Conservation (phyloP, 2,113 vertebrate species). For the Neodon shergylaensis region DNA sequence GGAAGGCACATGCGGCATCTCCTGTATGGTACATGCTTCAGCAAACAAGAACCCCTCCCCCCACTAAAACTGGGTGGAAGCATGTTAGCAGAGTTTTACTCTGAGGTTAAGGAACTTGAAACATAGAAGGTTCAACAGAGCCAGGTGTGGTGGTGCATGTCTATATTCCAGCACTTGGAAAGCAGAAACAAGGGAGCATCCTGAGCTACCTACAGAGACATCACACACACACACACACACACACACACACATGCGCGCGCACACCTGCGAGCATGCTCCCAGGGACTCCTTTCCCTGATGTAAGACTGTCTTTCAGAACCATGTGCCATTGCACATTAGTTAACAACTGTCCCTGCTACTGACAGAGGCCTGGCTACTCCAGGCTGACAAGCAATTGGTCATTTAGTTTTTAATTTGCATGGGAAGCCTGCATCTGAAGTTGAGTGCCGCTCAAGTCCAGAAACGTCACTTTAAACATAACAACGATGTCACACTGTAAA, state of each 20-base stretch:
- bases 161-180: neutral
- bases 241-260: no score
- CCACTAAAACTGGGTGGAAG: neutral
- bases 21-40: neutral
- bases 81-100: conserved; percentile 21
- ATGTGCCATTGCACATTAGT: neutral
- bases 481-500: neutral
- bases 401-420: conserved; percentile 33
- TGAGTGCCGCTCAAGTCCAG: neutral
- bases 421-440: conserved; percentile 42
- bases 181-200: no score
- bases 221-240: neutral
- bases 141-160: neutral
- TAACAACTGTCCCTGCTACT: neutral
- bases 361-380: neutral
- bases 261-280: neutral
- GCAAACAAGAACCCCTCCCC: neutral
- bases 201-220: neutral
- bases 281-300: neutral
- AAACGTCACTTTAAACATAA: conserved; percentile 52
- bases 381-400: conserved; percentile 40
- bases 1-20: neutral
- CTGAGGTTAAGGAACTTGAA: conserved; percentile 3
- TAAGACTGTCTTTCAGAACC: neutral
- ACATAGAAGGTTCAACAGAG: neutral